These are phyloP conservation scores for Trachelipus rathkii DNA, from an alignment of 1,140 invertebrate species.

Conservation along the genomic window DNA sequence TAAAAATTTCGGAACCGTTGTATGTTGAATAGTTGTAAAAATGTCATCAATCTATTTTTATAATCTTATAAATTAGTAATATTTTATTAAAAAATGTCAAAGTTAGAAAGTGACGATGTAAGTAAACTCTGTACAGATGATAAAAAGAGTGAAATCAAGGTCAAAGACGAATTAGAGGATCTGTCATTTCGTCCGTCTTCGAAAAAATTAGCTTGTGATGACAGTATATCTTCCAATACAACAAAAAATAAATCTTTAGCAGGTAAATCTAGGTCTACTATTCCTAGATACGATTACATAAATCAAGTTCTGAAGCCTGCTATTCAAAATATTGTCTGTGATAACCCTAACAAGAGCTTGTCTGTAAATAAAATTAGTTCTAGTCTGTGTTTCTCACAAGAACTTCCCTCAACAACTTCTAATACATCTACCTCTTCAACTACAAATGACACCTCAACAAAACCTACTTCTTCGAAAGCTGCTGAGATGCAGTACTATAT, in stretches of 20 bases:
- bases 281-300: not conserved
- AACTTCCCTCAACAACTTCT: not conserved
- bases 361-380: not conserved
- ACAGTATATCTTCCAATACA: not conserved
- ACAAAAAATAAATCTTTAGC: too few relatives aligned
- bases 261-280: not conserved
- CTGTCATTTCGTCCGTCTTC: too few relatives aligned
- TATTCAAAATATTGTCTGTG: not conserved
- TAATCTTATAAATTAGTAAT: too few relatives aligned
- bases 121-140: too few relatives aligned
- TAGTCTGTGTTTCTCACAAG: not conserved
- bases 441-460: not conserved
- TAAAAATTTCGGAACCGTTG: too few relatives aligned
- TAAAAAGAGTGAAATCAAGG: too few relatives aligned
- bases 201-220: not conserved
- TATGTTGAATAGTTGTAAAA: too few relatives aligned
- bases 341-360: not conserved
- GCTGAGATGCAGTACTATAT: conserved; percentile 36
- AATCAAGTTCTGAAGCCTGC: not conserved
- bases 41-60: too few relatives aligned
- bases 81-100: too few relatives aligned
- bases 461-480: not conserved
- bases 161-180: too few relatives aligned
- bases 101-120: too few relatives aligned
- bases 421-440: not conserved